Conservation (phyloP, 2,797 vertebrate species). For the Rhadinocentrus ornatus region DNA sequence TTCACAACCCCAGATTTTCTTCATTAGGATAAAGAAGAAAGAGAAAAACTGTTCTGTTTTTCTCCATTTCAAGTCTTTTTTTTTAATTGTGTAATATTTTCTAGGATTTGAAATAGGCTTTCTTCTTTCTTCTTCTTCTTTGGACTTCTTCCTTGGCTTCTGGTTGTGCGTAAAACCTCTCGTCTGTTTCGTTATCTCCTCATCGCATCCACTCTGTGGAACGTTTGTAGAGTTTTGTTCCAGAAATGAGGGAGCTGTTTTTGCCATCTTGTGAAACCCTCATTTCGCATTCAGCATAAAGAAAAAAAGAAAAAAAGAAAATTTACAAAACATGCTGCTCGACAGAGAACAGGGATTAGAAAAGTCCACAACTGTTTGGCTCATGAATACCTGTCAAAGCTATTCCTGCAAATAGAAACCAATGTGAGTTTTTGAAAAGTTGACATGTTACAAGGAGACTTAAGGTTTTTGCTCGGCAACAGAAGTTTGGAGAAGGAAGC, state of each 20-base stretch:
- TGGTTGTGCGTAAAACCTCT: constrained; percentile 63
- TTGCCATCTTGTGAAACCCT: constrained; percentile 40
- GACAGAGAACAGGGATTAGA: constrained; percentile 26
- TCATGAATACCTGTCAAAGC: constrained; percentile 25
- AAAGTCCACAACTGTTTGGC: constrained; percentile 52
- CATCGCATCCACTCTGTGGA: constrained; percentile 63
- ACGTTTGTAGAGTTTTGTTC: constrained; percentile 54
- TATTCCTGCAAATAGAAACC: constrained; percentile 38
- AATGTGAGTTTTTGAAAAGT: constrained; percentile 24
- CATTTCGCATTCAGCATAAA: constrained; percentile 18
- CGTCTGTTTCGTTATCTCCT: constrained; percentile 76
- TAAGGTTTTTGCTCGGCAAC: constrained; percentile 5
- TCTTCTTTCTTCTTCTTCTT: constrained; percentile 52
- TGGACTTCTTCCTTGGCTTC: constrained; percentile 61
- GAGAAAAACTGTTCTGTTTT: constrained; percentile 27
- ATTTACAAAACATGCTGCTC: constrained; percentile 6
- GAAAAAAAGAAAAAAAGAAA: constrained; percentile 6
- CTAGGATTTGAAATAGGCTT: constrained; percentile 51
- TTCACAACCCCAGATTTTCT: constrained; percentile 58
- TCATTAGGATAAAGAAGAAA: constrained; percentile 43
- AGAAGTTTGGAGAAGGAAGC: constrained; percentile 38
- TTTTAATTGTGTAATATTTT: constrained; percentile 49
- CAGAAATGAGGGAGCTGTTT: constrained; percentile 37
- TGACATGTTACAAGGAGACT: neutral
- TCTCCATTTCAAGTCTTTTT: constrained; percentile 31